Base-by-base conservation (phyloP, 1,140 invertebrate genomes). In the Batillaria attramentaria region DNA sequence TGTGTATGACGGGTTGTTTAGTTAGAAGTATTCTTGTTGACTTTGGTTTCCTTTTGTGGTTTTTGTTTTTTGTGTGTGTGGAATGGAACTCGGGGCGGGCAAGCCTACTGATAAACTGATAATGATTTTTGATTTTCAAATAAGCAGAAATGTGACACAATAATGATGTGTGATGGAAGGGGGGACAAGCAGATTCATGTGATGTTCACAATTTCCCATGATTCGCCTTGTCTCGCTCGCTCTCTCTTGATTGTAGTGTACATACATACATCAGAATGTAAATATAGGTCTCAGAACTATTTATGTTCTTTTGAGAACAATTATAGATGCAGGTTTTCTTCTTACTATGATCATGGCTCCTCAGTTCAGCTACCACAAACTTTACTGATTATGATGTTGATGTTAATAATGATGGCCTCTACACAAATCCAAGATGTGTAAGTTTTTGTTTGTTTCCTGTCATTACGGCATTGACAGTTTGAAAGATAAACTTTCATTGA, bases 251-350 rank as follows among this genome's bases (percentile, higher is more conserved):
- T 57, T 57, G 33, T 60, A 20, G 20, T 20, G 3, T 74, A 39
- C 50, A 37, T 74, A 57, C 62, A 75, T 39, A 75, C 62, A 75
- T 28, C 35, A n/a, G 68, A 39, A 24, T 75, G 73, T 75, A 75
- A 62, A 75, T 75, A 75, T 75, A 75, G 73, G 73, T 75, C 57
- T 57, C 57, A 31, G 57, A 62, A 24, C 57, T 75, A 75, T 75
- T 75, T 75, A 75, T 46, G 31, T 50, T 75, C 73, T n/a, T 75
- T 4, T 57, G 72, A 20, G n/a, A 57, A 57, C 70, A 31, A 62
- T 62, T 31, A 24, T 62, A 62, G 57, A 62, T 31, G 33, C 57
- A 62, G 57, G 57, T 16, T 24, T 62, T 24, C 28, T 18, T 39
- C 24, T n/a, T 70, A 42, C 41, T 42, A 13, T 70, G 18, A 10